phyloP scores from a whole-genome alignment of 1,140 invertebrate genomes.

The Macrocentrus cingulum region DNA sequence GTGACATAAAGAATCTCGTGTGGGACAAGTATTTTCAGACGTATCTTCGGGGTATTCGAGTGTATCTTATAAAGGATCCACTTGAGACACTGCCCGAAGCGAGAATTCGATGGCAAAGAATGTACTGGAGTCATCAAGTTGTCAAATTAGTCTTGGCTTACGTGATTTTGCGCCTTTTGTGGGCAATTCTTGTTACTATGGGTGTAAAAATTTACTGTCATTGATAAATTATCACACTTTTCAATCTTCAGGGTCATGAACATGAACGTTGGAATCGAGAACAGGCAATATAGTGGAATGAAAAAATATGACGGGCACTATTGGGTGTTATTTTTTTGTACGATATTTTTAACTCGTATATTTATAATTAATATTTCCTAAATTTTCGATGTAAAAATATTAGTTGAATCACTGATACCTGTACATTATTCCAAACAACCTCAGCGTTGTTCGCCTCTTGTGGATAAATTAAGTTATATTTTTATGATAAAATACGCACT shows the following conservation, averaged over 20 bases:
- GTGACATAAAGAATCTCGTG: constrained; percentile 66
- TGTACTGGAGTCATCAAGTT: constrained; percentile 55
- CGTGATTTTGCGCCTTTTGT: constrained; percentile 42
- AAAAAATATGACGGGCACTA: too few species aligned
- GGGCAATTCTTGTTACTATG: constrained; percentile 36
- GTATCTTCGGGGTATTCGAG: constrained; percentile 63
- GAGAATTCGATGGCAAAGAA: constrained; percentile 56
- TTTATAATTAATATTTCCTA: too few species aligned
- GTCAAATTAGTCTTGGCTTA: constrained; percentile 48
- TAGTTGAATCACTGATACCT: not conserved
- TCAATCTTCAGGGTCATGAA: too few species aligned
- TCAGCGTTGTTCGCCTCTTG: not conserved
- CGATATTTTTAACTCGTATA: too few species aligned
- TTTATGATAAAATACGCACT: not conserved
- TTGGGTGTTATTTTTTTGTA: too few species aligned
- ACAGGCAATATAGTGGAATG: too few species aligned
- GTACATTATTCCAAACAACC: not conserved
- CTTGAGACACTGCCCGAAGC: constrained; percentile 61
- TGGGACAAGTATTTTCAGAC: constrained; percentile 64
- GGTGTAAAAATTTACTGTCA: constrained; percentile 5
- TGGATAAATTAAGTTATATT: constrained; percentile 1
- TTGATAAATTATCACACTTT: not conserved
- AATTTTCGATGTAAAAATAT: too few species aligned
- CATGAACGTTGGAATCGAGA: too few species aligned
- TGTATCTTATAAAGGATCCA: constrained; percentile 67